Conservation (phyloP, 2,113 vertebrate genomes). For the Dasypus novemcinctus region DNA sequence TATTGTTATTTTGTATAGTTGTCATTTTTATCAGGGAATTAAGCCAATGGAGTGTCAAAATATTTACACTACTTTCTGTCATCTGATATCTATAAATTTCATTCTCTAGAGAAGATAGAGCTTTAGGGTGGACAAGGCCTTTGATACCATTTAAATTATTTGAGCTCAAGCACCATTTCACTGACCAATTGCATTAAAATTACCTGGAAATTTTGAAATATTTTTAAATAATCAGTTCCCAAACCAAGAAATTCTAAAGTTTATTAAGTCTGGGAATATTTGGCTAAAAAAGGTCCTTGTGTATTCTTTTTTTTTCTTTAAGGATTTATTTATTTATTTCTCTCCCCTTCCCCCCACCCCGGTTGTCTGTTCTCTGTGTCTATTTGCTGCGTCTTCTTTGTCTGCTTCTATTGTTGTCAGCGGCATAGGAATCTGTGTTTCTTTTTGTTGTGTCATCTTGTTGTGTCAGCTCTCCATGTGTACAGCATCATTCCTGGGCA, state of each 20-base stretch:
- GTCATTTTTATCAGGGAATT: not conserved
- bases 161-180: not conserved
- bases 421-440: no score
- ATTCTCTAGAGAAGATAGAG: not conserved
- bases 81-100: not conserved
- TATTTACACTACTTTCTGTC: not conserved
- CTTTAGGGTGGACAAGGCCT: not conserved
- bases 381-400: no score
- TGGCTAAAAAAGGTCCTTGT: not conserved
- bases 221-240: not conserved
- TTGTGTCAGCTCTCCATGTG: no score
- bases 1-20: not conserved
- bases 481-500: no score
- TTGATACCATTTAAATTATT: not conserved
- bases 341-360: no score
- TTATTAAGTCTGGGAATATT: not conserved
- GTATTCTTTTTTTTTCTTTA: no score
- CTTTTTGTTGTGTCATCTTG: no score
- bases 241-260: not conserved
- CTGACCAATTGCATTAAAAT: not conserved
- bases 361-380: no score
- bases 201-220: not conserved
- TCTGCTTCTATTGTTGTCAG: no score
- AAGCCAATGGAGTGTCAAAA: not conserved
- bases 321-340: no score